Conservation (phyloP, 2,888 invertebrate genomes). For the Pachycephus smyrnensis region DNA sequence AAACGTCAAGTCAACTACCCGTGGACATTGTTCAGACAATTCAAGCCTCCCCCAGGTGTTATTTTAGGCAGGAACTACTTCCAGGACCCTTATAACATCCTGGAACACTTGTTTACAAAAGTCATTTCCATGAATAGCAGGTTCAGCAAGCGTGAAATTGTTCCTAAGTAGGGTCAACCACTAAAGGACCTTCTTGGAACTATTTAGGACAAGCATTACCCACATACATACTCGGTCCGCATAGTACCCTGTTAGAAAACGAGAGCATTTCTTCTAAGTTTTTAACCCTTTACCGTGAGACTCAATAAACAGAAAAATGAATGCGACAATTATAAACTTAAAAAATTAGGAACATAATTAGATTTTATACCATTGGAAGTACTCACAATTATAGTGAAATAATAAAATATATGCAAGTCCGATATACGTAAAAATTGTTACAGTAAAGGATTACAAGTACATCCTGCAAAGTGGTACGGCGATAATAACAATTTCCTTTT, state of each 20-base stretch:
- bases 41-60: constrained; percentile 2
- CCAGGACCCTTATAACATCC: constrained; percentile 33
- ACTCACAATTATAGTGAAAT: background rate
- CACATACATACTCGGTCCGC: constrained; percentile 9
- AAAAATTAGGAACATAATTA: background rate
- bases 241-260: constrained; percentile 25
- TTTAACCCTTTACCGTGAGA: background rate
- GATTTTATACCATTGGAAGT: background rate
- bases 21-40: background rate
- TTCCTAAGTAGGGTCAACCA: constrained; percentile 7
- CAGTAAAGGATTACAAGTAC: background rate
- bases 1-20: background rate
- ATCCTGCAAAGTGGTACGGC: background rate
- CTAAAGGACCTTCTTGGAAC: constrained; percentile 27
- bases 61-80: constrained; percentile 22
- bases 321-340: background rate
- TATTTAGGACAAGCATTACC: constrained; percentile 6
- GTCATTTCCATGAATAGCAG: constrained; percentile 45
- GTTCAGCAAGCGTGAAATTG: constrained; percentile 38
- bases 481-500: background rate
- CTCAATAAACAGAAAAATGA: background rate
- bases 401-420: background rate
- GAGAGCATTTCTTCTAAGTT: constrained; percentile 17
- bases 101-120: constrained; percentile 48
- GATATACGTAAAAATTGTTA: background rate